Percentiles rank a stretch among this genome's conserved stretches.
Conservation (phyloP, 1,140 invertebrate species). For the Solenopsis invicta region DNA sequence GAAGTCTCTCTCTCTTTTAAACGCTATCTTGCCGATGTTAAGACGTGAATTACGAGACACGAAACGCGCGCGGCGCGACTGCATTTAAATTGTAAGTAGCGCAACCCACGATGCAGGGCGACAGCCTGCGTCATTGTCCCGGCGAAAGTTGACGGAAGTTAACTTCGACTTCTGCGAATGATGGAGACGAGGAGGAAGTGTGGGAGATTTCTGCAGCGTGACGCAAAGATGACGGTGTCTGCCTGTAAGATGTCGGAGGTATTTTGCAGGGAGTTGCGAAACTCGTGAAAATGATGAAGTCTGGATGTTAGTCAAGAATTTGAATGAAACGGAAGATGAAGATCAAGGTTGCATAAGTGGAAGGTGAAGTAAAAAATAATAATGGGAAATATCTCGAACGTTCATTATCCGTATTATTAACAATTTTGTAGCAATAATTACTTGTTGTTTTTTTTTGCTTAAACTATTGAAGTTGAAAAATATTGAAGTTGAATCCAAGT, state of each 20-base stretch:
- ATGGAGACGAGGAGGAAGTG: slow-evolving; percentile 13
- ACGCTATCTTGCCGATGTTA: slow-evolving; percentile 36
- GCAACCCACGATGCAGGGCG: not conserved
- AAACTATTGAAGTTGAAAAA: no score
- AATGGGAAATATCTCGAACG: not conserved
- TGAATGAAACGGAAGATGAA: not conserved
- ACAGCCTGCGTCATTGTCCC: slow-evolving; percentile 25
- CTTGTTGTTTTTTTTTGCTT: no score
- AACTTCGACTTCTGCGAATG: slow-evolving; percentile 44
- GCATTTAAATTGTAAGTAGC: slow-evolving; percentile 51
- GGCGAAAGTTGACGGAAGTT: slow-evolving; percentile 42
- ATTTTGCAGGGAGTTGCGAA: slow-evolving; percentile 27
- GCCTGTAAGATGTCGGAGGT: slow-evolving; percentile 9
- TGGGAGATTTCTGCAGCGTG: not conserved
- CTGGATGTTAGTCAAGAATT: not conserved
- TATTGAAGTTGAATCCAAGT: not conserved
- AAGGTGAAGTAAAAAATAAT: not conserved
- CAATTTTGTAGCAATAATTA: slow-evolving; percentile 22
- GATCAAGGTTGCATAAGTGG: not conserved
- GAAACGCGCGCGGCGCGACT: slow-evolving; percentile 38
- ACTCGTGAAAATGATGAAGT: slow-evolving; percentile 37
- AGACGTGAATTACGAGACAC: slow-evolving; percentile 38
- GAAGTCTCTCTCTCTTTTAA: slow-evolving; percentile 27
- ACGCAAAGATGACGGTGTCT: slow-evolving; percentile 30
- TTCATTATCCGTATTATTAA: not conserved